These are phyloP conservation scores for Tinea trinotella DNA, from an alignment of 2,888 invertebrate species.

Conservation along the genomic window DNA sequence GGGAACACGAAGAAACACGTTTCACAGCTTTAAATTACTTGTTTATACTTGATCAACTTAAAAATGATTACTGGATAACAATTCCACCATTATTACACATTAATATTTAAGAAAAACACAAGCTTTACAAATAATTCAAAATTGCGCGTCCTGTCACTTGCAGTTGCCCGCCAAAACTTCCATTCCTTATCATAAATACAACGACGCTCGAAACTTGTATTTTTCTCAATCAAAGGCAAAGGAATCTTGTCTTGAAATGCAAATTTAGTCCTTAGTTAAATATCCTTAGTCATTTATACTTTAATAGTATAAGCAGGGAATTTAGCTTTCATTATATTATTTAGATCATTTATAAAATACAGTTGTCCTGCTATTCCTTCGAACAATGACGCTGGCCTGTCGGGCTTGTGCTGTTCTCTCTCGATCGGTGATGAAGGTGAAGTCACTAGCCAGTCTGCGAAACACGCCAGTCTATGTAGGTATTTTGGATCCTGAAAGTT, in stretches of 20 bases:
- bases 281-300: conserved; percentile 22
- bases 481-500: conserved; percentile 75
- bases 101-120: no score
- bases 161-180: no score
- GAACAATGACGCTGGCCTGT: conserved; percentile 86
- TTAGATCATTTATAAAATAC: conserved; percentile 81
- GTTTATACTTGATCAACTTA: no score
- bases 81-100: no score
- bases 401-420: conserved; percentile 78
- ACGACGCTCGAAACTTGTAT: background rate
- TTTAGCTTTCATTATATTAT: conserved; percentile 74
- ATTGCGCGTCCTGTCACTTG: no score
- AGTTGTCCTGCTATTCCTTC: conserved; percentile 87
- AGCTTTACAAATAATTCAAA: no score
- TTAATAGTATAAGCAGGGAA: conserved; percentile 81
- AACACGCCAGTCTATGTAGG: conserved; percentile 82
- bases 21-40: no score
- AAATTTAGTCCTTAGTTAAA: no score
- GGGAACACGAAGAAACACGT: no score
- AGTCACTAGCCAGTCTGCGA: conserved; percentile 85
- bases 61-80: no score
- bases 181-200: background rate
- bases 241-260: no score
- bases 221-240: background rate
- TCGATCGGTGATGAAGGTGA: no score